These are phyloP conservation scores for Dryomyza anilis DNA, from an alignment of 2,888 invertebrate species.

Conservation along the genomic window DNA sequence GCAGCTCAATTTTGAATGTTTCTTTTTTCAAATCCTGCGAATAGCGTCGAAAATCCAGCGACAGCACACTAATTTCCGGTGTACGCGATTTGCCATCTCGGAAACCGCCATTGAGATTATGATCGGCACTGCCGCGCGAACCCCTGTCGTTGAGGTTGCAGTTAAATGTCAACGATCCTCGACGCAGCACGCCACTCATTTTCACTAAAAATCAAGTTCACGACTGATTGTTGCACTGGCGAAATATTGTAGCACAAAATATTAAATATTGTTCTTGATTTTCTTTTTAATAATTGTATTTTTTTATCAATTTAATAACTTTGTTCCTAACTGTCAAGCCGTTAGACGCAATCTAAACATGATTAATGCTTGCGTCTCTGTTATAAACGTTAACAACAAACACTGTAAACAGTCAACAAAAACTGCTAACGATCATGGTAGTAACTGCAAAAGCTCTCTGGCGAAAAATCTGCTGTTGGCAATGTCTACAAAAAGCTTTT, in stretches of 20 bases:
- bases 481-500: constrained; percentile 13
- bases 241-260: not conserved
- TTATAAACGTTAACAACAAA: constrained; percentile 42
- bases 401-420: not conserved
- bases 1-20: constrained; percentile 1
- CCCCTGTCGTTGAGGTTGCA: constrained; percentile 36
- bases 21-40: constrained; percentile 56
- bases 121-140: constrained; percentile 47
- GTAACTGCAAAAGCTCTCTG: constrained; percentile 24
- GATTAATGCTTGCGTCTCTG: constrained; percentile 44
- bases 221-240: not conserved
- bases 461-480: not conserved
- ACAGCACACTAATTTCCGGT: constrained; percentile 57
- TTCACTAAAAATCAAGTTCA: constrained; percentile 15
- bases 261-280: not conserved
- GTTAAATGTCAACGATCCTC: constrained; percentile 54
- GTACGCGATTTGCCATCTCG: constrained; percentile 50
- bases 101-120: constrained; percentile 51
- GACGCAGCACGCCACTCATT: constrained; percentile 57
- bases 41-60: constrained; percentile 54
- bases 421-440: not conserved
- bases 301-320: constrained; percentile 25
- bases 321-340: constrained; percentile 39
- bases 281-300: not conserved
- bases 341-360: constrained; percentile 48